A percentile compares a stretch with the other conserved stretches of the same genome.
Evolutionary conservation across 2,888 invertebrate genomes (phyloP).

Genomic region (Trichacis sp.): DNA sequence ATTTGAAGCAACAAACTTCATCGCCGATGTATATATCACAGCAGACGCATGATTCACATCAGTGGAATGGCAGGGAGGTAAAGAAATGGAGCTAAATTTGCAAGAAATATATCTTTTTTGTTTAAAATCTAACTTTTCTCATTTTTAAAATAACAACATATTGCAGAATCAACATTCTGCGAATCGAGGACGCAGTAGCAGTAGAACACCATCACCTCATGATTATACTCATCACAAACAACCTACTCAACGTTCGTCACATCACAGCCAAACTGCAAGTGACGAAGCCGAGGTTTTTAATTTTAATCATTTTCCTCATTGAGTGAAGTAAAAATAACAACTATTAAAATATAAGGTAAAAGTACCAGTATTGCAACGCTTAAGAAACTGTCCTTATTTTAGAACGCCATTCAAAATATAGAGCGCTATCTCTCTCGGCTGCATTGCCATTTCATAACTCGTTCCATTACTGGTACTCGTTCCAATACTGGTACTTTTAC

Average conservation of each 20-base stretch:
- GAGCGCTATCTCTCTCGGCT: too few species aligned
- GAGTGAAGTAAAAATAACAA: too few species aligned
- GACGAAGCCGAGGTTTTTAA: constrained; percentile 63
- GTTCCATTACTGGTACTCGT: too few species aligned
- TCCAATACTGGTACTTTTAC: too few species aligned
- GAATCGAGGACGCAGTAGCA: constrained; percentile 51
- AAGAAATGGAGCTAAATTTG: background rate
- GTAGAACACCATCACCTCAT: constrained; percentile 65
- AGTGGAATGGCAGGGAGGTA: constrained; percentile 62
- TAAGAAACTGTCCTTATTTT: too few species aligned
- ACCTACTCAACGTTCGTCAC: constrained; percentile 53
- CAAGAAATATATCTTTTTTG: background rate
- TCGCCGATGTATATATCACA: constrained; percentile 58
- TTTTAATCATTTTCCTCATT: constrained; percentile 10
- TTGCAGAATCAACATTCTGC: constrained; percentile 47
- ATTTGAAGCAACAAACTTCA: constrained; percentile 61
- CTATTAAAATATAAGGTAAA: too few species aligned
- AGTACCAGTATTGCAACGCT: too few species aligned
- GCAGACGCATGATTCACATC: constrained; percentile 51
- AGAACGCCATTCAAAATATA: too few species aligned
- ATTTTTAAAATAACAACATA: too few species aligned
- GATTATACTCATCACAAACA: constrained; percentile 52
- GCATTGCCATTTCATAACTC: too few species aligned
- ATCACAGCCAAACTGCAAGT: constrained; percentile 58
- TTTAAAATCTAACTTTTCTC: background rate